Evolutionary conservation across 2,888 invertebrate genomes (phyloP).

Genomic region (Phanerotoma sp.): DNA sequence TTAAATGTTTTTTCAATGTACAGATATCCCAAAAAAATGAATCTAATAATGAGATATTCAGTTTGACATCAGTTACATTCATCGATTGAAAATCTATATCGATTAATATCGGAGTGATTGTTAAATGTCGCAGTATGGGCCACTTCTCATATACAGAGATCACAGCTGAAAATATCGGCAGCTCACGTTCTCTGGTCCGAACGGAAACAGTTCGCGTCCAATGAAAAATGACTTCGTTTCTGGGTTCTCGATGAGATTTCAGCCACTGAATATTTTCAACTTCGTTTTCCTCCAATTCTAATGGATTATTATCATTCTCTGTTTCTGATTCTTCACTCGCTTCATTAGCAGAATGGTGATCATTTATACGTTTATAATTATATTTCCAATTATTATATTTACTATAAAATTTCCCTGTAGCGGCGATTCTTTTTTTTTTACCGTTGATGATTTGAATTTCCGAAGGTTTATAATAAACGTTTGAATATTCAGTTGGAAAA

Average conservation of each 20-base stretch:
- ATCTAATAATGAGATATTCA: not conserved
- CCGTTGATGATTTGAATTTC: not conserved
- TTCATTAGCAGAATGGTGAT: not conserved
- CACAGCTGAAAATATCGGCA: not conserved
- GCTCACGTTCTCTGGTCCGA: not conserved
- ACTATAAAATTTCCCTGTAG: not conserved
- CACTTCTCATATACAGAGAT: not conserved
- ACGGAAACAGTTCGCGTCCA: not conserved
- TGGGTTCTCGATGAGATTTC: not conserved
- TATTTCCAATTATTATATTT: not conserved
- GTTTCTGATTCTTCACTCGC: not conserved
- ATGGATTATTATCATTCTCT: not conserved
- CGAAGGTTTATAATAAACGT: not conserved
- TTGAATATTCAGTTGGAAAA: not conserved
- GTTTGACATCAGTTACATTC: not conserved
- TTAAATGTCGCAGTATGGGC: not conserved
- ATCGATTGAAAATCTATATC: not conserved
- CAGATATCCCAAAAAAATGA: not conserved
- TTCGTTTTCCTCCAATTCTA: not conserved
- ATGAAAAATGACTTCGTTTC: not conserved
- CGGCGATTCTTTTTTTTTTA: not conserved
- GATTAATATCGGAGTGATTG: not conserved
- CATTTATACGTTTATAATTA: not conserved
- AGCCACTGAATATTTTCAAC: not conserved
- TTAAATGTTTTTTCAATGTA: not conserved